Evolutionary conservation across 2,888 invertebrate species (phyloP).

Genomic region (Caenorhabditis sinica): DNA sequence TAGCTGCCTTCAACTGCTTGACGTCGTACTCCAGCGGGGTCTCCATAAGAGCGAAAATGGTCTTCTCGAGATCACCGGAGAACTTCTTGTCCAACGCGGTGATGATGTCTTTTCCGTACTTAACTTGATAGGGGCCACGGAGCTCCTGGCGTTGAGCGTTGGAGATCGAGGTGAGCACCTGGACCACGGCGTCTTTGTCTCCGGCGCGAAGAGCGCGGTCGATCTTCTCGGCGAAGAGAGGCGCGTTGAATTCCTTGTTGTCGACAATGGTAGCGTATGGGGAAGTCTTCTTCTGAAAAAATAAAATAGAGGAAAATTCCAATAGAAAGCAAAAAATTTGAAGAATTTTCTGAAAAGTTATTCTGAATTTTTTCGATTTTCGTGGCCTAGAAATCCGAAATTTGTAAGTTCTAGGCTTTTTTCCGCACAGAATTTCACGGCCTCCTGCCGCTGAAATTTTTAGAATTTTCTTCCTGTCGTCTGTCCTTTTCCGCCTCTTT

Average conservation of each 20-base stretch:
- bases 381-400: too few relatives aligned
- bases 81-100: constrained; percentile 75
- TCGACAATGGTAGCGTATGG: constrained; percentile 75
- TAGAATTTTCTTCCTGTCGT: too few relatives aligned
- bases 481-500: too few relatives aligned
- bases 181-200: constrained; percentile 74
- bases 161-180: constrained; percentile 89
- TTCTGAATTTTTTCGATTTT: too few relatives aligned
- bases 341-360: too few relatives aligned
- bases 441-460: too few relatives aligned
- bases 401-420: too few relatives aligned
- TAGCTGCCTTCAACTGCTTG: constrained; percentile 84
- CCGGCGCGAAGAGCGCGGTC: constrained; percentile 74
- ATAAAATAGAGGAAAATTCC: too few relatives aligned
- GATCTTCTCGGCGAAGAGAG: constrained; percentile 74
- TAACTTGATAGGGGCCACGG: constrained; percentile 75
- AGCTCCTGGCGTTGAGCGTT: constrained; percentile 91
- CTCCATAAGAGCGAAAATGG: constrained; percentile 82
- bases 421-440: too few relatives aligned
- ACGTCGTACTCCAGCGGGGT: constrained; percentile 85
- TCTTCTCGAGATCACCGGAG: constrained; percentile 74
- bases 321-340: too few relatives aligned
- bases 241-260: constrained; percentile 70
- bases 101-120: constrained; percentile 76
- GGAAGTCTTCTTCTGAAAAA: constrained; percentile 67